Evolutionary conservation across 2,797 vertebrate species (phyloP).

Genomic region (Thalassophryne amazonica): DNA sequence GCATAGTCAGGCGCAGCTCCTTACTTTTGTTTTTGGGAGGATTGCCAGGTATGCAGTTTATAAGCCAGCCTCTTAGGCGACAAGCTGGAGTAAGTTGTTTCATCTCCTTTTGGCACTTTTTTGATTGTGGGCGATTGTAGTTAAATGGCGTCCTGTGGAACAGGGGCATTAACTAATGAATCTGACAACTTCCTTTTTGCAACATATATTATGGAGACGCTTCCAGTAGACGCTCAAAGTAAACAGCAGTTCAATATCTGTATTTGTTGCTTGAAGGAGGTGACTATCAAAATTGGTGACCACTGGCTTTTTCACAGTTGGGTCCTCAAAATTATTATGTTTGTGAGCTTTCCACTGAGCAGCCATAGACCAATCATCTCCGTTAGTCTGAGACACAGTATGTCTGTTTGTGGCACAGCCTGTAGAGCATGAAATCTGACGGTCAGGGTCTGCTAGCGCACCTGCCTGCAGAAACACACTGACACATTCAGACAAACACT

Average conservation of each 20-base stretch:
- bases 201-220: too few species aligned
- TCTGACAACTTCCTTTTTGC: too few species aligned
- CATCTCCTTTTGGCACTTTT: too few species aligned
- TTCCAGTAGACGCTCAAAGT: too few species aligned
- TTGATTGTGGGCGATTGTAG: too few species aligned
- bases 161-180: too few species aligned
- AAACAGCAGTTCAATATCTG: not conserved
- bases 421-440: constrained; percentile 70
- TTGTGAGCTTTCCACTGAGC: constrained; percentile 31
- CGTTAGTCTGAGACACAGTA: constrained; percentile 22
- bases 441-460: constrained; percentile 61
- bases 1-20: too few species aligned
- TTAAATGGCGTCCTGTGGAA: too few species aligned
- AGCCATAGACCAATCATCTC: constrained; percentile 42
- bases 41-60: too few species aligned
- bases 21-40: too few species aligned
- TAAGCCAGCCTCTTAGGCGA: too few species aligned
- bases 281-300: constrained; percentile 19
- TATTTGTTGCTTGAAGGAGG: constrained; percentile 1
- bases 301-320: constrained; percentile 32
- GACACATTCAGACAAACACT: constrained; percentile 10
- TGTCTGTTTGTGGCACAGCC: constrained; percentile 36
- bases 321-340: constrained; percentile 28
- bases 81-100: too few species aligned
- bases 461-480: constrained; percentile 42